Conservation (phyloP, 2,113 vertebrate species). For the Corythoichthys intestinalis region DNA sequence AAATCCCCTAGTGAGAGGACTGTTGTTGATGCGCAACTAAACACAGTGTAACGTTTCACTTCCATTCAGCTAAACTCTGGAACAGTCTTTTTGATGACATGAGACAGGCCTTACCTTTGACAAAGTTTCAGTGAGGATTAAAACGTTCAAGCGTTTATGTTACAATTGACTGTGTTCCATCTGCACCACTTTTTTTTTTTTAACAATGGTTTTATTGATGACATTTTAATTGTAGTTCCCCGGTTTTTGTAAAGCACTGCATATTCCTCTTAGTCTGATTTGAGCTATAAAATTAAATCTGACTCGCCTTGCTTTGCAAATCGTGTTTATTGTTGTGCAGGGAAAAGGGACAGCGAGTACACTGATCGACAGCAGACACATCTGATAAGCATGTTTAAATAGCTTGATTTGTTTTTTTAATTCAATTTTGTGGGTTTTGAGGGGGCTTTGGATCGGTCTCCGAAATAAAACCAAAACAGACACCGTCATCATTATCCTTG, state of each 20-base stretch:
- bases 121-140: not conserved
- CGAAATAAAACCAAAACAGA: constrained; percentile 31
- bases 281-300: not conserved
- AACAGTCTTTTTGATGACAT: not conserved
- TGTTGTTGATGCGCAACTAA: not conserved
- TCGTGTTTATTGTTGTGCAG: constrained; percentile 15
- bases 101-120: not conserved
- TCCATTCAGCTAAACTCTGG: too few species aligned
- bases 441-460: constrained; percentile 32
- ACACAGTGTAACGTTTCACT: too few species aligned
- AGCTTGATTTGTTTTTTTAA: constrained; percentile 14
- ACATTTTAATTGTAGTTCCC: not conserved
- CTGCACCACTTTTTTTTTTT: not conserved
- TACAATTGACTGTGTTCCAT: not conserved
- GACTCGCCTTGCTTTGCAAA: not conserved
- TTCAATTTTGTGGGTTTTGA: constrained; percentile 42
- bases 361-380: constrained; percentile 34
- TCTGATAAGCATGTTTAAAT: constrained; percentile 56
- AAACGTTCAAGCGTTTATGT: too few species aligned
- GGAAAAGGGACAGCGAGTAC: not conserved
- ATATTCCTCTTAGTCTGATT: not conserved
- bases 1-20: not conserved
- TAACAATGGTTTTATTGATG: not conserved
- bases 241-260: not conserved
- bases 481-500: constrained; percentile 9